Percentiles rank a stretch among this genome's conserved stretches.
These are phyloP conservation scores for Sclerodermus sp. DNA, from an alignment of 2,888 invertebrate genomes.

Conservation along the genomic window DNA sequence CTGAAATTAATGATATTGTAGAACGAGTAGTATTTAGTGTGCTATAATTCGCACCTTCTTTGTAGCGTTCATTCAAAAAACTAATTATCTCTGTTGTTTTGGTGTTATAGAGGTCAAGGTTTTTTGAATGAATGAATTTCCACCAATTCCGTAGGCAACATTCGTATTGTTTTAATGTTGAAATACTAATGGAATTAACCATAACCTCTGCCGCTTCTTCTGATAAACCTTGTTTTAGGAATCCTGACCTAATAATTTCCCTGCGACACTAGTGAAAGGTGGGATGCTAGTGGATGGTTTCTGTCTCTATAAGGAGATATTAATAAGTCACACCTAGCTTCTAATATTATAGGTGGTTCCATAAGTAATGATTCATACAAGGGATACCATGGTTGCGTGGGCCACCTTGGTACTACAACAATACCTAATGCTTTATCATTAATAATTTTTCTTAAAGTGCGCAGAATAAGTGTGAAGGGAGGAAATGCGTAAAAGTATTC, in stretches of 20 bases:
- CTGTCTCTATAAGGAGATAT: neutral
- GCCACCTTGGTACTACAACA: neutral
- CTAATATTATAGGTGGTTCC: neutral
- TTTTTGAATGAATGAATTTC: conserved; percentile 1
- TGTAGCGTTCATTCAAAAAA: no score
- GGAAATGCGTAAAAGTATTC: neutral
- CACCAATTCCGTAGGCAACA: no score
- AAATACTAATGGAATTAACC: neutral
- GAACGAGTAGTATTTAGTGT: no score
- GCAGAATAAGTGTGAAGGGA: neutral
- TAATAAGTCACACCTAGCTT: neutral
- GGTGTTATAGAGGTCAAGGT: neutral
- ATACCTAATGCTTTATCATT: neutral
- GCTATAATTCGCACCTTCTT: no score
- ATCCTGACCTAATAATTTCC: neutral
- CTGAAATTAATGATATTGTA: no score
- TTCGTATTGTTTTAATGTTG: neutral
- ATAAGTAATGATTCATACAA: neutral
- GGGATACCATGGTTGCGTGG: neutral
- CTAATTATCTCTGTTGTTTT: no score
- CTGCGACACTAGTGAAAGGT: neutral
- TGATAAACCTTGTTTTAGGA: neutral
- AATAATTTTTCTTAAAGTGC: neutral
- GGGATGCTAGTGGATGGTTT: neutral
- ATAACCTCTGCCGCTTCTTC: neutral